Conservation (phyloP, 2,113 vertebrate species). For the Ptyas mucosa region DNA sequence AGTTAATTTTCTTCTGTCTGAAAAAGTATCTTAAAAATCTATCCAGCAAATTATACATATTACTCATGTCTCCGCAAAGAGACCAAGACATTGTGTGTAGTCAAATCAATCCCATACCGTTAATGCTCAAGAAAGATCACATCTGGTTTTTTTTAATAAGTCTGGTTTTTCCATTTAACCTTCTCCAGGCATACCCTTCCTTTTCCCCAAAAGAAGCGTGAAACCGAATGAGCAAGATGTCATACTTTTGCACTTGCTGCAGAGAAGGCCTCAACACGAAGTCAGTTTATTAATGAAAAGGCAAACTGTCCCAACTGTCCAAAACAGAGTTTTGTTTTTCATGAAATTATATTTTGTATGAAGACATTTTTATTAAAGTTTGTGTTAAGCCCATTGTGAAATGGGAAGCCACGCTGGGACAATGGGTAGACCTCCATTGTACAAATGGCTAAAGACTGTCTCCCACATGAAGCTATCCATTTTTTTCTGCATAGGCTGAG, state of each 20-base stretch:
- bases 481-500: neutral
- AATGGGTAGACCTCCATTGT: conserved; percentile 55
- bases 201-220: neutral
- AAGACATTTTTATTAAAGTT: conserved; percentile 73
- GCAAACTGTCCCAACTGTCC: conserved; percentile 58
- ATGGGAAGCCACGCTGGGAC: conserved; percentile 71
- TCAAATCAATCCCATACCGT: neutral
- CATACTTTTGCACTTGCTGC: conserved; percentile 57
- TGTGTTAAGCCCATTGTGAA: conserved; percentile 62
- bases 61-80: neutral
- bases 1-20: neutral
- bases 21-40: neutral
- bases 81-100: neutral
- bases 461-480: neutral
- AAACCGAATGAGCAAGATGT: conserved; percentile 52
- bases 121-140: neutral
- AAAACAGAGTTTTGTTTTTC: conserved; percentile 67
- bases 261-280: conserved; percentile 54
- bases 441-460: neutral
- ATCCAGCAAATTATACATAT: neutral
- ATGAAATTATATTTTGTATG: conserved; percentile 70
- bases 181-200: neutral
- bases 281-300: conserved; percentile 62
- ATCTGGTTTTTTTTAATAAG: neutral
- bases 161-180: neutral